These are phyloP conservation scores for Drosophila obscura DNA, from an alignment of 1,140 invertebrate species.

Conservation along the genomic window DNA sequence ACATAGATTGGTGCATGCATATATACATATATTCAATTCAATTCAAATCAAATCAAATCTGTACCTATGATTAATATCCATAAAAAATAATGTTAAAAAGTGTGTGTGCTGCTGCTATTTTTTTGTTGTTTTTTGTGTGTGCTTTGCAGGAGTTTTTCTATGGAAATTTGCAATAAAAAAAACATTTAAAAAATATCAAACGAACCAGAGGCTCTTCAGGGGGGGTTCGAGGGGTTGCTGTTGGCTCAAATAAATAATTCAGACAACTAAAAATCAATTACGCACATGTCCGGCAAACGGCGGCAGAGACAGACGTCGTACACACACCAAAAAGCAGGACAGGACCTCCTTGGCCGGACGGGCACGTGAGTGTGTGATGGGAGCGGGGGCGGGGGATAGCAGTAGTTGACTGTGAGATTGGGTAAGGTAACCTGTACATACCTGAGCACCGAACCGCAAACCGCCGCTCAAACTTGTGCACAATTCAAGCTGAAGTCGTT, in stretches of 20 bases:
- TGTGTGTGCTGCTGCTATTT: constrained; percentile 15
- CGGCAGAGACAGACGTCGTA: background rate
- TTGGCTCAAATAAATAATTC: constrained; percentile 32
- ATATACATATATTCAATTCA: too few species aligned
- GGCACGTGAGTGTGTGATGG: too few species aligned
- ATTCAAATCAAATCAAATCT: constrained; percentile 21
- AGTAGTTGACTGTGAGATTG: too few species aligned
- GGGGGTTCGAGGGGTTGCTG: too few species aligned
- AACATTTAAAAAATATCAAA: background rate
- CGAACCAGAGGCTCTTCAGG: background rate
- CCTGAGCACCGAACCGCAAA: background rate
- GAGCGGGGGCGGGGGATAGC: too few species aligned
- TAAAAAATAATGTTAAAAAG: constrained; percentile 43
- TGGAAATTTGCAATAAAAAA: constrained; percentile 48
- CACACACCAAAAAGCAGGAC: too few species aligned
- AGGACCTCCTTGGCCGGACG: too few species aligned
- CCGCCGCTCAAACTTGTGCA: constrained; percentile 11
- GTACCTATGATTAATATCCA: constrained; percentile 43
- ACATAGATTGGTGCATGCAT: background rate
- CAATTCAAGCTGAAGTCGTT: constrained; percentile 13
- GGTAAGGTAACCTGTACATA: constrained; percentile 12
- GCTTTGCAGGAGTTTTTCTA: constrained; percentile 27
- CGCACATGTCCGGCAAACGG: constrained; percentile 34
- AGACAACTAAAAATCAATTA: constrained; percentile 33
- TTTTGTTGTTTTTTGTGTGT: constrained; percentile 1